Evolutionary conservation across 2,113 vertebrate genomes (phyloP).

Genomic region (Pluvianellus socialis): DNA sequence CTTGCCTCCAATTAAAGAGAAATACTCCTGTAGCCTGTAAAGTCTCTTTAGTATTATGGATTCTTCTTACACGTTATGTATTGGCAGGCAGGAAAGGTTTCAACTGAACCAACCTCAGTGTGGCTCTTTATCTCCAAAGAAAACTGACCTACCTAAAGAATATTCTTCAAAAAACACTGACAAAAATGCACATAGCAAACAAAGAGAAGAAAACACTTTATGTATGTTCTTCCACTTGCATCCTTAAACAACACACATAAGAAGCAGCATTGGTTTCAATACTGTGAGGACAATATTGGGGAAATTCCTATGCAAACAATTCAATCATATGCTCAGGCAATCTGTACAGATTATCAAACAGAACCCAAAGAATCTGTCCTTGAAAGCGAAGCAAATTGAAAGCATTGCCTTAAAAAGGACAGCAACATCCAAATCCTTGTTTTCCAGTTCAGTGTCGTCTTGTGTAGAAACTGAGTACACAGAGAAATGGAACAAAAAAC

Average conservation of each 20-base stretch:
- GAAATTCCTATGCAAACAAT: not conserved
- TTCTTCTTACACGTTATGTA: not conserved
- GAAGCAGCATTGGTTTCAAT: not conserved
- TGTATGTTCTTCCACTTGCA: not conserved
- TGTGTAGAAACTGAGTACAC: not conserved
- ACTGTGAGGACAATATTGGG: not conserved
- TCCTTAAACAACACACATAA: not conserved
- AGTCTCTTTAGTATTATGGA: not conserved
- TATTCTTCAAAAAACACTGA: not conserved
- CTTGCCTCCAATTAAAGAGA: not conserved
- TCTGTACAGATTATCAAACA: not conserved
- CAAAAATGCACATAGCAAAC: not conserved
- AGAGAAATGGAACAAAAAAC: not conserved
- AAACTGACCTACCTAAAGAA: not conserved
- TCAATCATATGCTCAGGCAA: not conserved
- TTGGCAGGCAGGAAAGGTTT: not conserved
- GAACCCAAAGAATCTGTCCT: not conserved
- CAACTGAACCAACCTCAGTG: not conserved
- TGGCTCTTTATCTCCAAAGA: not conserved
- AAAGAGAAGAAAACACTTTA: not conserved
- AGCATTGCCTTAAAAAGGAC: not conserved
- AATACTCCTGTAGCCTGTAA: not conserved
- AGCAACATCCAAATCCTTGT: not conserved
- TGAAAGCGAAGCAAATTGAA: not conserved
- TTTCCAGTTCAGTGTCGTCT: not conserved